Conservation (phyloP, 2,797 vertebrate species). For the Micrastur ruficollis region DNA sequence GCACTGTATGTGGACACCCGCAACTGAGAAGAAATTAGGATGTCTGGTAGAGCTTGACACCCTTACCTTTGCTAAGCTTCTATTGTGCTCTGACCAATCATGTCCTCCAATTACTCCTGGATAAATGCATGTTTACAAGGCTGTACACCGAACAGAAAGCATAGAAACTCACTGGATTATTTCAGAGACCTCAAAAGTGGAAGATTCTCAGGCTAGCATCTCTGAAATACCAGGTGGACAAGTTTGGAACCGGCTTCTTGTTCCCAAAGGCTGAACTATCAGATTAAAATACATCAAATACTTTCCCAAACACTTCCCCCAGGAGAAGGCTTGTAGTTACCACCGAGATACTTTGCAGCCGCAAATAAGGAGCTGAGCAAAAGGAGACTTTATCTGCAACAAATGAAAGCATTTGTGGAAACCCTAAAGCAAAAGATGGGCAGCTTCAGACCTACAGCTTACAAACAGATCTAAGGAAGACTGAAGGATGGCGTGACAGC, state of each 20-base stretch:
- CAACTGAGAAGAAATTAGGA: background rate
- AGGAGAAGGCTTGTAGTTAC: background rate
- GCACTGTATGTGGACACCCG: background rate
- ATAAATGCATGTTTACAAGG: background rate
- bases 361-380: background rate
- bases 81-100: background rate
- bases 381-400: background rate
- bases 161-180: background rate
- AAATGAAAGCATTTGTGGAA: background rate
- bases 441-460: background rate
- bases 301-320: background rate
- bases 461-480: background rate
- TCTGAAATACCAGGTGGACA: background rate
- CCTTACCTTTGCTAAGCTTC: background rate
- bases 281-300: background rate
- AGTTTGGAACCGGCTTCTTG: background rate
- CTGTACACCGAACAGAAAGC: background rate
- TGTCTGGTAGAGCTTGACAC: background rate
- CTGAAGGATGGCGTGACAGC: background rate
- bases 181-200: background rate
- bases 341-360: accelerated
- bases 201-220: background rate
- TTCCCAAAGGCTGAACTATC: background rate
- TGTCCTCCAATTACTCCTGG: background rate
- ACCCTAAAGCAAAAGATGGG: background rate